phyloP scores from a whole-genome alignment of 2,113 vertebrate genomes.

The Dipodomys merriami region DNA sequence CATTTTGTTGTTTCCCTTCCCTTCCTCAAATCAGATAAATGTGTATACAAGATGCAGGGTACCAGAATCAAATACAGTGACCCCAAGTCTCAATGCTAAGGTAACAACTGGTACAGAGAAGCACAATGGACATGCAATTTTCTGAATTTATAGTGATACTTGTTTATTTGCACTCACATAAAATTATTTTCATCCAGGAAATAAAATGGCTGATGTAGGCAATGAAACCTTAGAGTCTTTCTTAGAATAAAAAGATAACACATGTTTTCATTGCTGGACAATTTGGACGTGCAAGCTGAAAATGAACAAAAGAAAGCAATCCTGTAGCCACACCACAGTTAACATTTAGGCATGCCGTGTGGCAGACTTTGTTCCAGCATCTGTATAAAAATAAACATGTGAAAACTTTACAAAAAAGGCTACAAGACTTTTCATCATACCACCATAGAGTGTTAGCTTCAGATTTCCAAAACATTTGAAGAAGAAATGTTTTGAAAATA shows the following conservation, averaged over 20 bases:
- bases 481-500: not conserved
- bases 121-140: not conserved
- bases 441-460: not conserved
- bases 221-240: not conserved
- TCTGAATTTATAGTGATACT: conserved; percentile 4
- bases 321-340: too few species aligned
- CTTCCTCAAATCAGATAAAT: too few species aligned
- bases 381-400: not conserved
- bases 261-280: too few species aligned
- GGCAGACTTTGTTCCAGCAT: not conserved
- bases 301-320: too few species aligned
- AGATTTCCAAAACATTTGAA: not conserved
- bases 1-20: too few species aligned
- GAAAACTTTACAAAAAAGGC: not conserved
- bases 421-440: not conserved
- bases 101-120: too few species aligned
- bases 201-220: not conserved
- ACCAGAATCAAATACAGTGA: not conserved
- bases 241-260: too few species aligned
- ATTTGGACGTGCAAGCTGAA: too few species aligned
- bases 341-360: too few species aligned
- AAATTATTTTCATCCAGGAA: conserved; percentile 24
- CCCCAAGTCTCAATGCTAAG: not conserved
- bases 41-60: too few species aligned
- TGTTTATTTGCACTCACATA: not conserved